These are phyloP conservation scores for Coracopsis vasa DNA, from an alignment of 2,113 vertebrate species.

Conservation along the genomic window DNA sequence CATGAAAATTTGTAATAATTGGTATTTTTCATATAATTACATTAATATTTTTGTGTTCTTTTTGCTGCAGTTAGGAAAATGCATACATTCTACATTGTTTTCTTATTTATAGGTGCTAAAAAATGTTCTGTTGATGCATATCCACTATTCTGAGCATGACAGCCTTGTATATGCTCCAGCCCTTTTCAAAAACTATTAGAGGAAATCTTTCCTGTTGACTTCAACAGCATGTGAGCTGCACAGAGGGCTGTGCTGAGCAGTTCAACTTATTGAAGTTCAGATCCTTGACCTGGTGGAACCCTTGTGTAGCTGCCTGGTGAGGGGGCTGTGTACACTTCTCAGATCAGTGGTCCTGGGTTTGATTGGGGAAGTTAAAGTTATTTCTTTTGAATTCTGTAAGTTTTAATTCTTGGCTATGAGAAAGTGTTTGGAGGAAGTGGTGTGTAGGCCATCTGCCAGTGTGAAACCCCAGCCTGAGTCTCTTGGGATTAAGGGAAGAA, in stretches of 20 bases:
- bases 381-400: not conserved
- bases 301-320: not conserved
- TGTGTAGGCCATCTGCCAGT: not conserved
- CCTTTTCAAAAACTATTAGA: not conserved
- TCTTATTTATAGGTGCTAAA: not conserved
- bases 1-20: not conserved
- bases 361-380: not conserved
- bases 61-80: not conserved
- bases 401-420: not conserved
- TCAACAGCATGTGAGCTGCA: not conserved
- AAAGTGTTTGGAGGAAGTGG: not conserved
- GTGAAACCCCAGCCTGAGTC: not conserved
- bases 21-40: fast-evolving
- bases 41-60: not conserved
- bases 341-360: not conserved
- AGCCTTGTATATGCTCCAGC: not conserved
- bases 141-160: not conserved
- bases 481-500: not conserved
- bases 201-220: not conserved
- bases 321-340: fast-evolving
- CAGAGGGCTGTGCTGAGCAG: not conserved
- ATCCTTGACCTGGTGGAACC: too few relatives aligned
- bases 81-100: fast-evolving
- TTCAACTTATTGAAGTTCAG: not conserved
- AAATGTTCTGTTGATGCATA: not conserved